Percentiles rank a stretch among this genome's conserved stretches.
phyloP scores from a whole-genome alignment of 2,113 vertebrate species.

The Pseudopipra pipra region DNA sequence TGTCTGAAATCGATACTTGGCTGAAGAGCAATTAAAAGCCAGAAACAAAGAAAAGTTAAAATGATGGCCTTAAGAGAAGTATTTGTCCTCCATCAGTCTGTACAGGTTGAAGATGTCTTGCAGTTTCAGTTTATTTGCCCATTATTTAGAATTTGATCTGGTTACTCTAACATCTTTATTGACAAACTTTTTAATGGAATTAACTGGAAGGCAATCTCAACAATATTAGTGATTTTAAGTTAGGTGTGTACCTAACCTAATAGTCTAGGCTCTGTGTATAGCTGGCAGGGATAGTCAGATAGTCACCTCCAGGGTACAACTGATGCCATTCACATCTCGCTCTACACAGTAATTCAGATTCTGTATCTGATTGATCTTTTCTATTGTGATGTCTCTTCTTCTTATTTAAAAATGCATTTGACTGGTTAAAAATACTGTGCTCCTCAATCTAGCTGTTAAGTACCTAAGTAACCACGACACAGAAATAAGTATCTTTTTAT shows the following conservation, averaged over 20 bases:
- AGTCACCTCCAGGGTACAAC: accelerated
- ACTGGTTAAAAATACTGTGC: background rate
- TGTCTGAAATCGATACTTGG: background rate
- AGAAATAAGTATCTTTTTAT: background rate
- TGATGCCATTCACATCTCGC: background rate
- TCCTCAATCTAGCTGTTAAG: background rate
- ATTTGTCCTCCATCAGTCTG: background rate
- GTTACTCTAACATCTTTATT: background rate
- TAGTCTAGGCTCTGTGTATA: background rate
- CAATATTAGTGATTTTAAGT: background rate
- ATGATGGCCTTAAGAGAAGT: background rate
- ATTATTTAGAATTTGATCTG: background rate
- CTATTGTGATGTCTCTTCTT: background rate
- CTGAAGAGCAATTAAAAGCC: background rate
- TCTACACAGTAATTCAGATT: background rate
- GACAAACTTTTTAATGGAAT: background rate
- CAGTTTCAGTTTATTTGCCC: background rate
- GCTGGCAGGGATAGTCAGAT: accelerated
- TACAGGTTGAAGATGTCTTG: background rate
- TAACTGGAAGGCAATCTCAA: background rate
- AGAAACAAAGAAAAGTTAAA: background rate
- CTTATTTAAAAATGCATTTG: background rate
- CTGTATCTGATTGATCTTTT: background rate
- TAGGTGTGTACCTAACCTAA: background rate
- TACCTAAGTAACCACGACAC: background rate